These are phyloP conservation scores for Cephalopachus bancanus DNA, from an alignment of 2,797 vertebrate genomes.

Conservation along the genomic window DNA sequence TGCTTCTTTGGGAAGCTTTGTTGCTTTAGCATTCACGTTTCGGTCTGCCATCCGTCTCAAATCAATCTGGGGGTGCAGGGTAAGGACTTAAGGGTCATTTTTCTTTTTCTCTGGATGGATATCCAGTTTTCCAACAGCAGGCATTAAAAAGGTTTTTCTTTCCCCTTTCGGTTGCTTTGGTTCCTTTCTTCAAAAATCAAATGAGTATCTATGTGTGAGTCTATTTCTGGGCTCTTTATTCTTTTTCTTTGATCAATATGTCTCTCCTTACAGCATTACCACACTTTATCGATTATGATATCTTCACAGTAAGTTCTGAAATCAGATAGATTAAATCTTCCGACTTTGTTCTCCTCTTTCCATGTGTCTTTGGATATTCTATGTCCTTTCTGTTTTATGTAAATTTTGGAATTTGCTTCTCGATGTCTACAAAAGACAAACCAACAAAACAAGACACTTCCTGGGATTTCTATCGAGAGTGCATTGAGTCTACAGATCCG, in stretches of 20 bases:
- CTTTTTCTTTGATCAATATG: background rate
- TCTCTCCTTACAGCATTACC: background rate
- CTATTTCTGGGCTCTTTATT: background rate
- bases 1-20: conserved; percentile 7
- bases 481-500: background rate
- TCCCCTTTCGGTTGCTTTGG: conserved; percentile 3
- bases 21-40: conserved; percentile 25
- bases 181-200: conserved; percentile 50
- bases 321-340: background rate
- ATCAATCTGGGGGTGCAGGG: conserved; percentile 4
- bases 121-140: background rate
- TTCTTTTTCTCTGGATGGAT: background rate
- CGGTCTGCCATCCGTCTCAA: background rate
- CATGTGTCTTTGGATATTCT: conserved; percentile 26
- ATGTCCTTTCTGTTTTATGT: conserved; percentile 5
- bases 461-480: background rate
- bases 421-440: background rate
- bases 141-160: conserved; percentile 43
- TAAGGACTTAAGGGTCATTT: background rate
- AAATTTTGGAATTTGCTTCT: conserved; percentile 12
- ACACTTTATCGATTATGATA: background rate
- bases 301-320: conserved; percentile 18
- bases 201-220: background rate
- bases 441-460: background rate
- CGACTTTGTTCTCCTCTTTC: conserved; percentile 29